Evolutionary conservation across 2,888 invertebrate species (phyloP).

Genomic region (Zootermopsis nevadensis): DNA sequence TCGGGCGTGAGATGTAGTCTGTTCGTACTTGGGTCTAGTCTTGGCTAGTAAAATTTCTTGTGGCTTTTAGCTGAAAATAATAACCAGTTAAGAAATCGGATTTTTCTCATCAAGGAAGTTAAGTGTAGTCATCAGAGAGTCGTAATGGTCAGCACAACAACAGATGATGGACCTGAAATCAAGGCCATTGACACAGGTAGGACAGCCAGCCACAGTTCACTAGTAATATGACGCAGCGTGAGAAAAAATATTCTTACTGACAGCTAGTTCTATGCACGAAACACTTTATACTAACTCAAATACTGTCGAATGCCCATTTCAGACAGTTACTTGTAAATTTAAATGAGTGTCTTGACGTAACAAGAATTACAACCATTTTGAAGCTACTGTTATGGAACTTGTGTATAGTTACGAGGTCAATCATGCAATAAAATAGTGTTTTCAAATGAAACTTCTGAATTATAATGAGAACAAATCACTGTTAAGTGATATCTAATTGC

Average conservation of each 20-base stretch:
- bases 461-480: too few species aligned
- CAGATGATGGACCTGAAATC: slow-evolving; percentile 70
- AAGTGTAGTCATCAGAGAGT: background rate
- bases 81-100: background rate
- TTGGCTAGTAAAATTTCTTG: slow-evolving; percentile 12
- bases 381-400: too few species aligned
- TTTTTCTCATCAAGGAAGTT: too few species aligned
- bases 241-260: background rate
- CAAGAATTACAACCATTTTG: too few species aligned
- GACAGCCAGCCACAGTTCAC: slow-evolving; percentile 53
- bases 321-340: too few species aligned
- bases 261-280: background rate
- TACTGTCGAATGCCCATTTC: background rate
- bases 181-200: slow-evolving; percentile 68
- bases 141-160: slow-evolving; percentile 49
- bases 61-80: background rate
- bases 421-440: too few species aligned
- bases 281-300: too few species aligned
- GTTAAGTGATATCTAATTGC: too few species aligned
- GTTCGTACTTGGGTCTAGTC: background rate
- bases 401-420: too few species aligned
- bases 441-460: too few species aligned
- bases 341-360: too few species aligned
- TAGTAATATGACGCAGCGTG: background rate
- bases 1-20: slow-evolving; percentile 11